Evolutionary conservation across 2,888 invertebrate species (phyloP), one percentile per base, ranked within the genome.

Genomic region (Drosophila ustulata): DNA sequence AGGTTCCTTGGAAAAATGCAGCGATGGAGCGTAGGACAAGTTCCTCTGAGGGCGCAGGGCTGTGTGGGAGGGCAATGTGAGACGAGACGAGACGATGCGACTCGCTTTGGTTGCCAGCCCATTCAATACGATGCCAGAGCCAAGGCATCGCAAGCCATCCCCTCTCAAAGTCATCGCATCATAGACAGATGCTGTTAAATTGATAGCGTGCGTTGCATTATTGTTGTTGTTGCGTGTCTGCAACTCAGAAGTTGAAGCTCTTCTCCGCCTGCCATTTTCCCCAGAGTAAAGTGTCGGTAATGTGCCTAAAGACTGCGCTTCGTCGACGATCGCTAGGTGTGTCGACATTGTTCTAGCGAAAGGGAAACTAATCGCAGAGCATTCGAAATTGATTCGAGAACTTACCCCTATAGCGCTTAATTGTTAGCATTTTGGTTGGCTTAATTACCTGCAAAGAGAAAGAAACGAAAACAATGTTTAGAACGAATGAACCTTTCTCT

Each of bases 101-200:
- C 13, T 51, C 62, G 30, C 30, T 5, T 7, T 30, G 52, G 37
- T 37, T 34, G 32, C 61, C 67, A 73, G 32, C 67, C 51, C 53
- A 59, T 58, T 46, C 77, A 58, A 66, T 66, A 41, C 51, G 71
- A 52, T 26, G 13, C 41, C 65, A 66, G 39, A 37, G 50, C 45
- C 55, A 55, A 11, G 9, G 30, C 30, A 34, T 4, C 11, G 28
- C 43, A 7, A 34, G 1, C 8, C 28, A 3, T 0, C 32, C 32
- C 32, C 28, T 8, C 9, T 13, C 28, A 7, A 23, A 9, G 56
- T 50, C 52, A 57, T 77, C 83, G 82, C 82, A 82, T 83, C 89
- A 87, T 90, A 89, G 90, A 88, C 90, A 89, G 90, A 90, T 91
- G 91, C 91, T 90, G 90, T 91, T 90, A 90, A 91, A 90, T 90